phyloP scores from a whole-genome alignment of 1,140 invertebrate species.

The Aphidius gifuensis region DNA sequence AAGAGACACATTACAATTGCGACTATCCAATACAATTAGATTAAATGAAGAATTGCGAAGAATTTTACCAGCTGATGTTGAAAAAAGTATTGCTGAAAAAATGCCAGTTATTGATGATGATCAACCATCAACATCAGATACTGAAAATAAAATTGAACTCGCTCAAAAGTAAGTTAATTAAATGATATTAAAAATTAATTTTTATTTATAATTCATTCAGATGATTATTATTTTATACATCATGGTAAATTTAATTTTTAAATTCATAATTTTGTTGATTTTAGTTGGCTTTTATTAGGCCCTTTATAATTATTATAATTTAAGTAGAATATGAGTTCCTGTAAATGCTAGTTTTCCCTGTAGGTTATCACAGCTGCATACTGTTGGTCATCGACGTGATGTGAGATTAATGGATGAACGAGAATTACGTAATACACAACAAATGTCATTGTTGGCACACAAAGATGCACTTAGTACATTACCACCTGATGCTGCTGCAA shows the following conservation, averaged over 20 bases:
- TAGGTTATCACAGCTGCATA: constrained; percentile 71
- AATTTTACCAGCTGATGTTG: constrained; percentile 44
- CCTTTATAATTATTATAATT: background rate
- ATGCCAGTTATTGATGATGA: constrained; percentile 31
- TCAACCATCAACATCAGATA: constrained; percentile 39
- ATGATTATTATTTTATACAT: background rate
- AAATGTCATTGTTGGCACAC: constrained; percentile 68
- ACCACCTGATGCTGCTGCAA: constrained; percentile 64
- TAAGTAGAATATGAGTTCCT: constrained; percentile 2
- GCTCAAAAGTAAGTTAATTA: constrained; percentile 45
- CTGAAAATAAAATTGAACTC: constrained; percentile 46
- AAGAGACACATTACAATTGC: constrained; percentile 76
- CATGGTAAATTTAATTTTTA: constrained; percentile 2
- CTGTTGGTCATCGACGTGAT: constrained; percentile 69
- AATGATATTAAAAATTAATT: constrained; percentile 1
- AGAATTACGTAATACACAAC: constrained; percentile 66
- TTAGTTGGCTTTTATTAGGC: background rate
- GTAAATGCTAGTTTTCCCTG: constrained; percentile 50
- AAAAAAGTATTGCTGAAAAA: background rate
- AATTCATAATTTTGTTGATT: too few relatives aligned
- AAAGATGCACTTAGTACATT: constrained; percentile 65
- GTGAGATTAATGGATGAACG: constrained; percentile 71
- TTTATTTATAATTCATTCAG: background rate
- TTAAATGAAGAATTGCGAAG: constrained; percentile 62
- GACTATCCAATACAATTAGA: constrained; percentile 74